Evolutionary conservation across 1,140 invertebrate genomes (phyloP), one percentile per base, ranked within the genome.

Genomic region (Nephila pilipes): DNA sequence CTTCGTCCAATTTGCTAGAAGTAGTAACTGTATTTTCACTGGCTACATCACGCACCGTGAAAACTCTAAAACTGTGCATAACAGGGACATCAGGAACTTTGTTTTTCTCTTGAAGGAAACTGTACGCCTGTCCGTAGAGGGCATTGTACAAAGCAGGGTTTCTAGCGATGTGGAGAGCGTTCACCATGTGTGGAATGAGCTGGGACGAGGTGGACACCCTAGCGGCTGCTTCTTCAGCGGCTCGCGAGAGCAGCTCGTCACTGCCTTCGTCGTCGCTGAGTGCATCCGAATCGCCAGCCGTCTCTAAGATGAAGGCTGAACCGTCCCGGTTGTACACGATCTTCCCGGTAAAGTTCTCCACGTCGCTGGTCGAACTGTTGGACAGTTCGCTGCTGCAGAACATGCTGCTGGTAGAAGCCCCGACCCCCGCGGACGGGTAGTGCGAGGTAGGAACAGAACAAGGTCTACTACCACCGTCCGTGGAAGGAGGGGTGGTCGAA

Each of bases 271-370:
- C 97, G 83, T 97, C 96, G 87, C 97, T 97, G 95, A 97, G 97
- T 94, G 97, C 96, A 94, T 98, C 97, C 88, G 98, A 97, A 95
- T 98, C 97, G 16, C 65, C 93, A 8, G 57, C 85, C 58, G 81
- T 87, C 95, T 99, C 98, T 95, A 99, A 99, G 95, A 99, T 99
- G 96, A 99, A 99, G 36, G 98, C 98, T 80, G 98, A 99, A 55
- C 98, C 98, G 95, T 99, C 98, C 5, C 98, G 98, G 96, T 99
- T 99, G 96, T 99, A 99, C 94, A 99, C 98, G 95, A 99, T 99
- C 96, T 99, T 99, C 32, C 99, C 98, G 95, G 99, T 98, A 96
- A 99, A 99, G 95, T 97, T 98, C 95, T 99, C 98, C 85, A 98
- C 98, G 96, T 99, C 98, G 95, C 96, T 95, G 54, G 57, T 32